Percentiles rank a stretch among this genome's conserved stretches.
These are phyloP conservation scores for Oithona nana DNA, from an alignment of 2,888 invertebrate genomes.

Conservation along the genomic window DNA sequence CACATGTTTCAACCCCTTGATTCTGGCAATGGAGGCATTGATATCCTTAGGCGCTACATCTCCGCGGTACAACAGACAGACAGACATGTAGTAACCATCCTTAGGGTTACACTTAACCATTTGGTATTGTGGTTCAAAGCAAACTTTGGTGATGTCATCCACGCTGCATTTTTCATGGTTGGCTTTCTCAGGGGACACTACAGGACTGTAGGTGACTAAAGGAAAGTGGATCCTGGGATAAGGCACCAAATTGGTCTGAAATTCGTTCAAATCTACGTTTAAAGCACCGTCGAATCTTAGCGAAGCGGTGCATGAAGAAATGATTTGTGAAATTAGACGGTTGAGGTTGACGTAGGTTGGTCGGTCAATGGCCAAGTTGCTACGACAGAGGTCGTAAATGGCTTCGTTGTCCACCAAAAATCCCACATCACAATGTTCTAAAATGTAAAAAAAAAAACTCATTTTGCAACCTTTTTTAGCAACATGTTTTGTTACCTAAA, in stretches of 20 bases:
- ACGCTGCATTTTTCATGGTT: constrained; percentile 24
- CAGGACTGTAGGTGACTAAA: neutral
- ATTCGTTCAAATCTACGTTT: constrained; percentile 22
- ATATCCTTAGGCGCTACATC: constrained; percentile 34
- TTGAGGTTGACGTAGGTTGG: constrained; percentile 69
- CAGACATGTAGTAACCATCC: constrained; percentile 30
- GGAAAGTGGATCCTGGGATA: constrained; percentile 14
- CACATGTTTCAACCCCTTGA: constrained; percentile 32
- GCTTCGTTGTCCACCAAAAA: constrained; percentile 36
- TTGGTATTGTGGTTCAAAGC: constrained; percentile 23
- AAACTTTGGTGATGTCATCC: constrained; percentile 29
- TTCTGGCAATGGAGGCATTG: constrained; percentile 28
- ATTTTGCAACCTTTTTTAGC: too few species aligned
- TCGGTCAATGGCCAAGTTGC: constrained; percentile 43
- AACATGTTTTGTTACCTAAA: too few species aligned
- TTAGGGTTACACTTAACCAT: constrained; percentile 26
- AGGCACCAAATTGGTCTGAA: constrained; percentile 22
- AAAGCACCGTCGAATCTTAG: constrained; percentile 27
- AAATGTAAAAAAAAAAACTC: too few species aligned
- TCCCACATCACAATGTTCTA: constrained; percentile 33
- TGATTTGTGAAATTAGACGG: constrained; percentile 49
- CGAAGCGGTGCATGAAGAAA: constrained; percentile 31
- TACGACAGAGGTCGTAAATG: constrained; percentile 59
- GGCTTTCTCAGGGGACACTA: constrained; percentile 12
- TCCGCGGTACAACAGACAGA: constrained; percentile 33